Base-by-base conservation (phyloP, 2,113 vertebrate genomes). In the Dendropsophus ebraccatus region DNA sequence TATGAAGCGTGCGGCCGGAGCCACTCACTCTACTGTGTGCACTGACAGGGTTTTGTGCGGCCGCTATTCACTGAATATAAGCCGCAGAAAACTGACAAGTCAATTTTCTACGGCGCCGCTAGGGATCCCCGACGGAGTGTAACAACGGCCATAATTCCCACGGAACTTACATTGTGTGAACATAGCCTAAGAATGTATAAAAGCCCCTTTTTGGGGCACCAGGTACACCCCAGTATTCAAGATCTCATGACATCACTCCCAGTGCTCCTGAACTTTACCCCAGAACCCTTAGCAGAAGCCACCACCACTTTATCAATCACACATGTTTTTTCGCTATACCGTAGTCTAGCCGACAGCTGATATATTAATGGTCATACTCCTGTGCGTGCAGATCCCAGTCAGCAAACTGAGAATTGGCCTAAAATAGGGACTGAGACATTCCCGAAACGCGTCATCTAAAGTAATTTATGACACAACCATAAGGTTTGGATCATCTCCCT, bases 331-430 rank as follows among this genome's bases (percentile, higher is more conserved):
- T 50, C 37, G 28, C 5, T 19, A 2, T 35, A 11, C 52, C 32
- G 74, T 32, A 21, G 75, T 78, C 75, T 78, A 52, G 75, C 11
- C 49, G 14, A 78, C 75, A 78, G 75, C 28, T 78, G 30, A 54
- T 78, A 17, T 56, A 78, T 35, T 78, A 37, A 30, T 23, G 9
- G 28, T 35, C 75, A 54, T 49, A 52, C 25, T 77, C 25, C 47
- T 52, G 41, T 52, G 28, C 13, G 21, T 41, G 25, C 23, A 77
- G 49, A 21, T 77, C 50, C 65, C 25, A 32, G 16, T 35, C 65
- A 67, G 65, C 16, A n/a, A n/a, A n/a, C n/a, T n/a, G 11, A 52
- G n/a, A 30, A 7, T 52, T 52, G 37, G 65, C 17, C 35, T 6
- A 0, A 30, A 1, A 2, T 65, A 32, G 62, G 62, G 30, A 67